A percentile compares a stretch with the other conserved stretches of the same genome.
phyloP scores from a whole-genome alignment of 2,888 invertebrate species.

The Leptinotarsa peninsularis region DNA sequence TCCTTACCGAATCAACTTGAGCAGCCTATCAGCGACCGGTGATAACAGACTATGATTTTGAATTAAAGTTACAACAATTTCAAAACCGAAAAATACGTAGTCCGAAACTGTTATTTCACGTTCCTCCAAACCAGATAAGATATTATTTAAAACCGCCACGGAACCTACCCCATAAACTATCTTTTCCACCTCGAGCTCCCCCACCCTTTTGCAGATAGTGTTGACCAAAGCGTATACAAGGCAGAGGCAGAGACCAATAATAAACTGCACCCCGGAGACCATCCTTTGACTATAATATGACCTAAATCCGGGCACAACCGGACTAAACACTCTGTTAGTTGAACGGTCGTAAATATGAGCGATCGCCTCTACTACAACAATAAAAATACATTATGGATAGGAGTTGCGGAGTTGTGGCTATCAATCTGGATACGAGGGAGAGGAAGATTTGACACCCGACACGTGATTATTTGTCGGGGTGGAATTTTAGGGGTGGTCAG shows the following conservation, averaged over 20 bases:
- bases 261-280: constrained; percentile 35
- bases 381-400: constrained; percentile 43
- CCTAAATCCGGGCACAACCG: constrained; percentile 32
- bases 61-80: too few species aligned
- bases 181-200: constrained; percentile 16
- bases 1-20: too few species aligned
- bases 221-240: constrained; percentile 37
- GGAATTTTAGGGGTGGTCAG: constrained; percentile 38
- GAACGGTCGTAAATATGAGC: constrained; percentile 27
- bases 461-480: constrained; percentile 39
- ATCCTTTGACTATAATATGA: constrained; percentile 40
- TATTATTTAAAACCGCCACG: background rate
- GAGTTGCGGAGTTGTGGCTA: constrained; percentile 37
- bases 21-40: too few species aligned
- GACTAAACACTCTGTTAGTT: constrained; percentile 39
- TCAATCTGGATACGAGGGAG: constrained; percentile 41
- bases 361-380: constrained; percentile 32
- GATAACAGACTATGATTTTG: too few species aligned
- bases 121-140: background rate
- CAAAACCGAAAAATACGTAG: background rate
- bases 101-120: background rate
- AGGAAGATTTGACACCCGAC: constrained; percentile 33
- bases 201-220: constrained; percentile 31
- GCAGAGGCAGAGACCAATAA: constrained; percentile 30
- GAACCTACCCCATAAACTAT: constrained; percentile 21